Conservation (phyloP, 1,140 invertebrate genomes). For the Panonychus citri region DNA sequence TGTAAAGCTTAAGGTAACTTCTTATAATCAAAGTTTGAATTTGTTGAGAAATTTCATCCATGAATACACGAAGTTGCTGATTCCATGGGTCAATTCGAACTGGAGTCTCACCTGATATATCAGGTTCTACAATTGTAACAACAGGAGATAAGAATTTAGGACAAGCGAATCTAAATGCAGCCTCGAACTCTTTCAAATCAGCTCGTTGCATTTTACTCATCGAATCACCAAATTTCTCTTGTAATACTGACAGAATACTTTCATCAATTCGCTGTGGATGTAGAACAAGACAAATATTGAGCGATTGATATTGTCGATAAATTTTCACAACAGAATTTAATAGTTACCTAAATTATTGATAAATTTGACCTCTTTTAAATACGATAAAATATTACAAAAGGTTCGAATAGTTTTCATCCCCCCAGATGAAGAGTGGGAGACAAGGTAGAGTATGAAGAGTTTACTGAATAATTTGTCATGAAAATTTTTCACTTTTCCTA, state of each 20-base stretch:
- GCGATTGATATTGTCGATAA: conserved; percentile 52
- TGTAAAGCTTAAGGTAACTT: conserved; percentile 86
- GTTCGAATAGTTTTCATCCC: conserved; percentile 95
- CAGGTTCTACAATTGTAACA: conserved; percentile 28
- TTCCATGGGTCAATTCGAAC: conserved; percentile 34
- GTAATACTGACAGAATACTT: conserved; percentile 66
- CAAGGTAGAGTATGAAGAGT: too few relatives aligned
- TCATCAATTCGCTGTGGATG: conserved; percentile 98
- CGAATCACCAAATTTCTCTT: conserved; percentile 86
- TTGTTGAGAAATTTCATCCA: conserved; percentile 39
- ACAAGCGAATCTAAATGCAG: conserved; percentile 71
- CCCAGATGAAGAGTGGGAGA: too few relatives aligned
- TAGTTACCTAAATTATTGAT: conserved; percentile 34
- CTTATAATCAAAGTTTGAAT: conserved; percentile 74
- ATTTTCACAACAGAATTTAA: background rate
- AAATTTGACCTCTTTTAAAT: conserved; percentile 68
- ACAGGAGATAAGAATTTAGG: conserved; percentile 83
- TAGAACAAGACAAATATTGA: conserved; percentile 86
- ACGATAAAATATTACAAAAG: conserved; percentile 82
- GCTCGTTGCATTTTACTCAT: conserved; percentile 94
- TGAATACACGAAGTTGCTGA: conserved; percentile 3
- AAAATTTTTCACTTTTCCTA: too few relatives aligned
- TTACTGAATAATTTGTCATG: too few relatives aligned
- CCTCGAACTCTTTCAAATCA: conserved; percentile 57
- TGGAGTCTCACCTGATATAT: conserved; percentile 25